Conservation (phyloP, 1,140 invertebrate genomes). For the Platorchestia sp. region DNA sequence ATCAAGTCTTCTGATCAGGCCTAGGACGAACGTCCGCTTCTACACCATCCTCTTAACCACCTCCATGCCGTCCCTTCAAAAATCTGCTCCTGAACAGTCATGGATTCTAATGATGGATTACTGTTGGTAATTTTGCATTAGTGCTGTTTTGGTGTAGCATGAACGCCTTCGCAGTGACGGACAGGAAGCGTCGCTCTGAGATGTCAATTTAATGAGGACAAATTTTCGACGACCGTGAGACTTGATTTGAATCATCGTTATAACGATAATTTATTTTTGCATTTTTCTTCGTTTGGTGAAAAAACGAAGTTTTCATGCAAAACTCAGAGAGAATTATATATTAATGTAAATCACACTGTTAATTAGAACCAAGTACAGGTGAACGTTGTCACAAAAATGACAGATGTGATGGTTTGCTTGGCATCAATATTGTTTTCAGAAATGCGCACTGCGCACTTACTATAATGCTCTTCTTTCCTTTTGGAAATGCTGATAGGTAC, state of each 20-base stretch:
- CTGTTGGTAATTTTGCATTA: not conserved
- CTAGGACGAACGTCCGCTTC: not conserved
- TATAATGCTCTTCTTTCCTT: too few species aligned
- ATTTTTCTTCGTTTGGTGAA: not conserved
- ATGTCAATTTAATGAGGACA: not conserved
- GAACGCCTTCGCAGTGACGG: not conserved
- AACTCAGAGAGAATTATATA: not conserved
- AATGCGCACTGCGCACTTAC: too few species aligned
- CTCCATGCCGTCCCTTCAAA: not conserved
- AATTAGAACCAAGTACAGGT: too few species aligned
- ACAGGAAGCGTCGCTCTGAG: not conserved
- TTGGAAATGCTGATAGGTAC: too few species aligned
- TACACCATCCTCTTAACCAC: not conserved
- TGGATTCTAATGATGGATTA: constrained; percentile 38
- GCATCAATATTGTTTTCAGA: too few species aligned
- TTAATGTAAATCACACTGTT: too few species aligned
- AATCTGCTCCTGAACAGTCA: constrained; percentile 23
- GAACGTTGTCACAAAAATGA: too few species aligned
- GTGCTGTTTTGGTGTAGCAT: not conserved
- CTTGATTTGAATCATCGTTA: not conserved
- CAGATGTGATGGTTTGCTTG: too few species aligned
- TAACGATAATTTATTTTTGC: not conserved
- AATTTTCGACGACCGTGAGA: not conserved
- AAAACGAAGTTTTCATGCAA: not conserved
- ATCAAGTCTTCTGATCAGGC: constrained; percentile 6